Conservation (phyloP, 2,797 vertebrate genomes). For the Chelonia mydas region DNA sequence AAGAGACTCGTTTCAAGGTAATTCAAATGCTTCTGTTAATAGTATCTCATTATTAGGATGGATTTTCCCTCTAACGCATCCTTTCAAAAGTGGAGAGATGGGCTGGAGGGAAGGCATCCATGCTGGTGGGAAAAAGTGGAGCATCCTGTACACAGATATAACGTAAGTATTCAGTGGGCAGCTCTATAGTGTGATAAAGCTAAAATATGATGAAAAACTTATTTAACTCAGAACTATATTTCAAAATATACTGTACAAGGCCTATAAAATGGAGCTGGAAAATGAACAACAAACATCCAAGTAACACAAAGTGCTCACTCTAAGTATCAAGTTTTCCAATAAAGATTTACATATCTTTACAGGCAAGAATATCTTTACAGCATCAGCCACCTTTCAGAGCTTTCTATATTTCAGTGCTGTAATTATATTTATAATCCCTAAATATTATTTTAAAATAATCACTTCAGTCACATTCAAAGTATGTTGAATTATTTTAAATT, state of each 20-base stretch:
- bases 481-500: too few species aligned
- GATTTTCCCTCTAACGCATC: background rate
- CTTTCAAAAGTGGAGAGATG: background rate
- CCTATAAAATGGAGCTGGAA: background rate
- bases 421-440: too few species aligned
- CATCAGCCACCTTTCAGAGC: background rate
- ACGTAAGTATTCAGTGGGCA: background rate
- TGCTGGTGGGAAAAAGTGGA: background rate
- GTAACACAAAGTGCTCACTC: too few species aligned
- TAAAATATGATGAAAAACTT: background rate
- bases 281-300: background rate
- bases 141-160: too few species aligned
- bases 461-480: too few species aligned
- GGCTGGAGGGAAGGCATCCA: background rate
- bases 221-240: background rate
- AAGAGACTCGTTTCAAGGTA: background rate
- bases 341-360: background rate
- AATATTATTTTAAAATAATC: too few species aligned
- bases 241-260: background rate
- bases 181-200: background rate
- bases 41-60: background rate
- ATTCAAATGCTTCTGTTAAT: background rate
- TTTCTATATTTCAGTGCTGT: background rate
- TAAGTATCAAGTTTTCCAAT: background rate
- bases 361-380: background rate